Evolutionary conservation across 2,113 vertebrate genomes (phyloP), one percentile per base, ranked within the genome.

Genomic region (Entomyzon cyanotis): DNA sequence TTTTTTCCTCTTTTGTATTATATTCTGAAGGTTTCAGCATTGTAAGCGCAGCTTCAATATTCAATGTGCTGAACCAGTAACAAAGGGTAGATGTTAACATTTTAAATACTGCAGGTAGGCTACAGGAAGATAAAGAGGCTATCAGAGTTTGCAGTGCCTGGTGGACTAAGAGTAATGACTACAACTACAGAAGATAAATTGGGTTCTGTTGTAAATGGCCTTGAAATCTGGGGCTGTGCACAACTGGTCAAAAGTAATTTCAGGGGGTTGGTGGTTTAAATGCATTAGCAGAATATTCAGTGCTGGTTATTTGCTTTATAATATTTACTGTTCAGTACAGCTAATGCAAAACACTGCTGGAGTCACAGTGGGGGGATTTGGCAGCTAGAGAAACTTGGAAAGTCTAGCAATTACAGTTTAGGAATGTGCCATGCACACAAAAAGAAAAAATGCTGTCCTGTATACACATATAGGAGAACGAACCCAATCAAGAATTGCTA

Each of bases 271-370:
- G 44, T 37, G 44, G 71, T 92, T 96, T 84, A 89, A 74, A 67
- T 68, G 69, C 90, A 92, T 96, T 93, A 96, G 60, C 49, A 81
- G 90, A 63, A 86, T 73, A 80, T 44, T 94, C 90, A 94, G 1
- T 17, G 71, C 67, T 90, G 75, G 63, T 84, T 93, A 90, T 94
- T 96, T 96, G 89, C 82, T 93, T 93, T 92, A 93, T 68, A 88
- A 95, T 97, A 94, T 97, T 96, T 97, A 90, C 90, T 94, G 68
- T 93, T 96, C 88, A 39, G 92, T 92, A 95, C 85, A 90, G 88
- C 71, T 96, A 96, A 96, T 96, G 88, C 73, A 95, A 97, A 97
- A 95, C 94, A 96, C 73, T 95, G 75, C 93, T 96, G 25, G 68
- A 88, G 92, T 60, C 86, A 93, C 86, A 89, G 64, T 35, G 37